A percentile compares a stretch with the other conserved stretches of the same genome.
These are phyloP conservation scores for Dasyprocta punctata DNA, from an alignment of 2,113 vertebrate species.

Conservation along the genomic window DNA sequence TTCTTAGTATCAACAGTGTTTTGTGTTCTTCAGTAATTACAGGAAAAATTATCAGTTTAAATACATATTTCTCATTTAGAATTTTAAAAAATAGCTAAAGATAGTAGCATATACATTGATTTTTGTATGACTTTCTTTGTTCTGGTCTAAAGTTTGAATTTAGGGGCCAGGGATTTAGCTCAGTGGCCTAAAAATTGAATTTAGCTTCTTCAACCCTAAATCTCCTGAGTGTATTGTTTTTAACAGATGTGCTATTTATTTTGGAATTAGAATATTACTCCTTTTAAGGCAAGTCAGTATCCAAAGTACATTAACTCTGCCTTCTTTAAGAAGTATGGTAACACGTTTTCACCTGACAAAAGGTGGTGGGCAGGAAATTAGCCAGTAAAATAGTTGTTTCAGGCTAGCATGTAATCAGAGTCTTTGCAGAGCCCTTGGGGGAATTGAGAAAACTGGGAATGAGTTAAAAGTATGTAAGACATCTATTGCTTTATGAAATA, in stretches of 20 bases:
- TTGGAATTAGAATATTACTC: neutral
- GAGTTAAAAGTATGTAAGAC: slow-evolving; percentile 27
- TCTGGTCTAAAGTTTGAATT: slow-evolving; percentile 52
- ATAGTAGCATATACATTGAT: neutral
- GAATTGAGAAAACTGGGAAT: slow-evolving; percentile 58
- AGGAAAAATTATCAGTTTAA: neutral
- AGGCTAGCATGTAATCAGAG: slow-evolving; percentile 78
- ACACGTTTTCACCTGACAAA: slow-evolving; percentile 77
- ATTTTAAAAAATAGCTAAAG: neutral
- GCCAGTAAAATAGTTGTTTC: slow-evolving; percentile 76
- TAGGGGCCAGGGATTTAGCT: too few relatives aligned
- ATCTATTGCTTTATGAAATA: slow-evolving; percentile 43
- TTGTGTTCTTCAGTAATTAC: slow-evolving; percentile 28
- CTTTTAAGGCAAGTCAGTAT: slow-evolving; percentile 48
- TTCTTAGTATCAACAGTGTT: neutral
- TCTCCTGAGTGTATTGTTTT: slow-evolving; percentile 29
- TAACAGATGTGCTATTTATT: slow-evolving; percentile 62
- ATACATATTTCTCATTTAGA: slow-evolving; percentile 8
- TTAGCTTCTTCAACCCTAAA: slow-evolving; percentile 52
- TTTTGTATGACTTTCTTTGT: neutral
- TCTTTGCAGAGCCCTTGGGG: slow-evolving; percentile 60
- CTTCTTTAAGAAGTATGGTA: slow-evolving; percentile 56
- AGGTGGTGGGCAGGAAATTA: slow-evolving; percentile 70
- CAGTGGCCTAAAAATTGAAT: slow-evolving; percentile 45
- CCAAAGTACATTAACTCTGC: slow-evolving; percentile 55